Conservation (phyloP, 2,888 invertebrate species). For the Drosophila neonasuta region DNA sequence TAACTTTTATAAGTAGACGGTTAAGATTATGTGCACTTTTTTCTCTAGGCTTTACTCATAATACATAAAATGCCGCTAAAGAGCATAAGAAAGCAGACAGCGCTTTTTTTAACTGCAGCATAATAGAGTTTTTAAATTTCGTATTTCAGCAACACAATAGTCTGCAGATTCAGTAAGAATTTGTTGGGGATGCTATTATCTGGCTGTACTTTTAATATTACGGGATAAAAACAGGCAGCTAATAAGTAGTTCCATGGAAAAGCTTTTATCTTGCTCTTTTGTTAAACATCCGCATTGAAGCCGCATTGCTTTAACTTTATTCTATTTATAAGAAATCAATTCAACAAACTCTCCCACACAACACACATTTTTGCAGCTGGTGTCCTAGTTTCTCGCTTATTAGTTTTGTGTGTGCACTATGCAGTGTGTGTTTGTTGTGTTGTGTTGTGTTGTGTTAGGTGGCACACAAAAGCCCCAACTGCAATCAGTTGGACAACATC, state of each 20-base stretch:
- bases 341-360: not conserved
- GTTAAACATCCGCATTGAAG: not conserved
- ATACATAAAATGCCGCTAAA: not conserved
- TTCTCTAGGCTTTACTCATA: not conserved
- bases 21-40: not conserved
- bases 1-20: not conserved
- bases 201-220: not conserved
- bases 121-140: not conserved
- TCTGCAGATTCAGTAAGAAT: not conserved
- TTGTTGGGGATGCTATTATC: not conserved
- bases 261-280: not conserved
- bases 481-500: conserved; percentile 47
- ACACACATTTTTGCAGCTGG: conserved; percentile 13
- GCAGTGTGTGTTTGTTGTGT: conserved; percentile 1
- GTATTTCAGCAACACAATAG: not conserved
- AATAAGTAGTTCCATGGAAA: not conserved
- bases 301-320: not conserved
- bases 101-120: conserved; percentile 2
- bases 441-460: conserved; percentile 7
- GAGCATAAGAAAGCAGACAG: conserved; percentile 1
- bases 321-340: not conserved
- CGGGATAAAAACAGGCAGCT: not conserved
- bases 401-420: conserved; percentile 33
- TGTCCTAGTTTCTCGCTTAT: conserved; percentile 45
- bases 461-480: conserved; percentile 42